Evolutionary conservation across 2,888 invertebrate species (phyloP).

Genomic region (Incurvaria masculella): DNA sequence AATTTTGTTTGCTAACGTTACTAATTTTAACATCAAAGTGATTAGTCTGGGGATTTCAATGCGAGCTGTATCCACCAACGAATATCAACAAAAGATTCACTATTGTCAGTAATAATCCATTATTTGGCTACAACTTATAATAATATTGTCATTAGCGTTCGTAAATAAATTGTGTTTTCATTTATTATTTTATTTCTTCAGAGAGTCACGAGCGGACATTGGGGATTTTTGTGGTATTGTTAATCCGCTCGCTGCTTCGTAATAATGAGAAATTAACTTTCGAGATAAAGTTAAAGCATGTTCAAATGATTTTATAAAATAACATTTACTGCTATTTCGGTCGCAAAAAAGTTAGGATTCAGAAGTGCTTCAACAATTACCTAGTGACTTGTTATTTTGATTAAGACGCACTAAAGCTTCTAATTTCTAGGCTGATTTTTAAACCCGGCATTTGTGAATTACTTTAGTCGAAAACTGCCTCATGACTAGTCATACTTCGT

Average conservation of each 20-base stretch:
- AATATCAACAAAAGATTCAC: neutral
- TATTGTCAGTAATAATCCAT: constrained; percentile 5
- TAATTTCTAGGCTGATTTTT: too few species aligned
- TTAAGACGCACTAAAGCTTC: too few species aligned
- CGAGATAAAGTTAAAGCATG: too few species aligned
- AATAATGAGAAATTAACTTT: neutral
- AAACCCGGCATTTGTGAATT: too few species aligned
- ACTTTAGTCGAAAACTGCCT: too few species aligned
- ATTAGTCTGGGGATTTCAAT: neutral
- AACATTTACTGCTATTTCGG: too few species aligned
- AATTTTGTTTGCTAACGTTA: neutral
- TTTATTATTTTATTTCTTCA: neutral
- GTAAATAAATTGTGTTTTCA: constrained; percentile 3
- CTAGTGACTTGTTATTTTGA: too few species aligned
- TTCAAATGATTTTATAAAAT: too few species aligned
- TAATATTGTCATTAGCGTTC: constrained; percentile 1
- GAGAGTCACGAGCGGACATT: neutral
- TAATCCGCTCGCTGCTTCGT: neutral
- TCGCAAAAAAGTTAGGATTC: too few species aligned
- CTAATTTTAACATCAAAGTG: neutral
- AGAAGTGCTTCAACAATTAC: too few species aligned
- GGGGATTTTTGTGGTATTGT: neutral
- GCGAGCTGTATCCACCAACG: neutral
- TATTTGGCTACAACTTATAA: constrained; percentile 3
- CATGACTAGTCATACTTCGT: too few species aligned